Evolutionary conservation across 2,113 vertebrate species (phyloP).

Genomic region (Oncorhynchus gorbuscha): DNA sequence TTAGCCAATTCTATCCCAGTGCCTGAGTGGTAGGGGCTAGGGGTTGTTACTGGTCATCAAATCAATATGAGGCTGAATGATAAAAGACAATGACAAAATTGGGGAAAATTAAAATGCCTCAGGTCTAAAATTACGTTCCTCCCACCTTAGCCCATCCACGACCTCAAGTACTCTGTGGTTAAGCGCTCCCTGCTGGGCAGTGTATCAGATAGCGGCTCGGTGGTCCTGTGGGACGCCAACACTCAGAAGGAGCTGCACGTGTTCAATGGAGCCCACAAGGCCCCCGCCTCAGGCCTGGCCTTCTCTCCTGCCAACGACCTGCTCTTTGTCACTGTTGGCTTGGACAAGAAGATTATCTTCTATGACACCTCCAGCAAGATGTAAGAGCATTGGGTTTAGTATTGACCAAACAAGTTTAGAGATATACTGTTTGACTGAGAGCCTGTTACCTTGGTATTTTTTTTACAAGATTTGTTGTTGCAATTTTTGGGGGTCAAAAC

Average conservation of each 20-base stretch:
- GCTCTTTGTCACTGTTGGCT: conserved; percentile 89
- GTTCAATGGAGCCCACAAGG: conserved; percentile 88
- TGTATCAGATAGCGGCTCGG: conserved; percentile 86
- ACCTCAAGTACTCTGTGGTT: conserved; percentile 85
- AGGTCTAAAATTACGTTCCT: neutral
- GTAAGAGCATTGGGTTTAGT: conserved; percentile 68
- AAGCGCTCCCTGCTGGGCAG: conserved; percentile 91
- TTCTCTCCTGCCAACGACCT: conserved; percentile 95
- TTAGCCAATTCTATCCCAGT: too few relatives aligned
- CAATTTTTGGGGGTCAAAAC: too few relatives aligned
- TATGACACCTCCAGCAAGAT: conserved; percentile 94
- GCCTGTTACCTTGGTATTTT: neutral
- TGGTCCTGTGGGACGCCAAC: conserved; percentile 94
- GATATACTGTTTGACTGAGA: neutral
- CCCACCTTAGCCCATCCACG: conserved; percentile 83
- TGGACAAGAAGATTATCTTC: conserved; percentile 96
- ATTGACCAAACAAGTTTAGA: neutral
- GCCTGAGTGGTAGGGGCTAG: too few relatives aligned
- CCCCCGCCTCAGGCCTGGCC: conserved; percentile 87
- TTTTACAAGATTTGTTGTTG: too few relatives aligned
- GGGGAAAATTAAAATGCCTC: too few relatives aligned
- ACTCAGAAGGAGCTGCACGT: conserved; percentile 85
- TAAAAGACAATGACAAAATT: too few relatives aligned
- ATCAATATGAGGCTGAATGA: too few relatives aligned
- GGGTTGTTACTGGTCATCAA: too few relatives aligned